phyloP scores from a whole-genome alignment of 2,113 vertebrate species.

The Myotis yumanensis region DNA sequence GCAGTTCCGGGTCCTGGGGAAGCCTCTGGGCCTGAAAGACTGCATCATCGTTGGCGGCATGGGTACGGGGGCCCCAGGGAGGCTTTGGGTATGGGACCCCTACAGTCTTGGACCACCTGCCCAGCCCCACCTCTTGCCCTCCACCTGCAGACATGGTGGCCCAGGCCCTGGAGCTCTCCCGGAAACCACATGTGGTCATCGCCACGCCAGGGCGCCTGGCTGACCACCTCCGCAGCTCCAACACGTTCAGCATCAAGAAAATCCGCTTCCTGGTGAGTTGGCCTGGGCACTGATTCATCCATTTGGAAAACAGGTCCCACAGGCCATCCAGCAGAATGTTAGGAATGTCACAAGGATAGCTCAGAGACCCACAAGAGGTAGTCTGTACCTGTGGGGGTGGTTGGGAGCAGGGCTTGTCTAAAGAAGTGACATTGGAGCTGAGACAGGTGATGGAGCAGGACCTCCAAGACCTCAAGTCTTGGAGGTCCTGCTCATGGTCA shows the following conservation, averaged over 20 bases:
- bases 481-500: not conserved
- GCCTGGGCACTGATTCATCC: not conserved
- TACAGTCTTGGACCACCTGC: accelerated
- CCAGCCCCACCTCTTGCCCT: not conserved
- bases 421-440: not conserved
- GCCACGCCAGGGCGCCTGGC: slow-evolving; percentile 94
- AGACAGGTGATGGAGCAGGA: not conserved
- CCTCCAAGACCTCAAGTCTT: not conserved
- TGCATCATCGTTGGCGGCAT: slow-evolving; percentile 95
- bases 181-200: slow-evolving; percentile 93
- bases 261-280: slow-evolving; percentile 89
- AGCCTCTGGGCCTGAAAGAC: slow-evolving; percentile 92
- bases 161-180: slow-evolving; percentile 92
- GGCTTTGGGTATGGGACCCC: not conserved
- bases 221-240: slow-evolving; percentile 94
- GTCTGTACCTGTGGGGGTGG: not conserved
- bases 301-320: not conserved
- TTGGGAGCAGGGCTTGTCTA: not conserved
- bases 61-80: slow-evolving; percentile 83
- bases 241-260: slow-evolving; percentile 91
- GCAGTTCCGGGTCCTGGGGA: slow-evolving; percentile 95
- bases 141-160: slow-evolving; percentile 90
- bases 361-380: not conserved
- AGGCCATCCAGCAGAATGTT: not conserved
- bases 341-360: not conserved